A percentile compares a stretch with the other conserved stretches of the same genome.
phyloP scores from a whole-genome alignment of 2,797 vertebrate genomes.

The Aphelocoma californica region DNA sequence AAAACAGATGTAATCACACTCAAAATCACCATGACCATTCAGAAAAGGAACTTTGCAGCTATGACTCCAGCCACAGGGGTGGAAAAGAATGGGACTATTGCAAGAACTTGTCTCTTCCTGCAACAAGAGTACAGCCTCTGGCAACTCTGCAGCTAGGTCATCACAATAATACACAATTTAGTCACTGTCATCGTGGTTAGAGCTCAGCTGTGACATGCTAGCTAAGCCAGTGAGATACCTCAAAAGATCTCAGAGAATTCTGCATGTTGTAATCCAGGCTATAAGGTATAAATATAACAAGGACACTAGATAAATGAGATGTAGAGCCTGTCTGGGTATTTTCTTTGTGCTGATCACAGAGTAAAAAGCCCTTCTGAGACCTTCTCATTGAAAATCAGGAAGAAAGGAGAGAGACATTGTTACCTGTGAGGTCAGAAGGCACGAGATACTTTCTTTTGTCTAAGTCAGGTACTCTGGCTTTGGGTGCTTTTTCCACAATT shows the following conservation, averaged over 20 bases:
- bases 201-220: background rate
- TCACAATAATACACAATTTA: background rate
- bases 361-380: background rate
- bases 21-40: background rate
- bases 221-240: background rate
- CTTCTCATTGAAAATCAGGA: background rate
- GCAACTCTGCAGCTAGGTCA: background rate
- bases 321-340: background rate
- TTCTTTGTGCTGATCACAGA: background rate
- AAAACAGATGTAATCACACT: background rate
- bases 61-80: background rate
- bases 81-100: background rate
- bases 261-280: background rate
- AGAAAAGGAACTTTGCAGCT: background rate
- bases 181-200: background rate
- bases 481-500: conserved; percentile 82
- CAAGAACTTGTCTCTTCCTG: background rate
- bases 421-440: conserved; percentile 84
- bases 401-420: background rate
- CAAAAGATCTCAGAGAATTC: background rate
- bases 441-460: conserved; percentile 84
- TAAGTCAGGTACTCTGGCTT: conserved; percentile 81
- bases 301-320: background rate
- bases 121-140: background rate
- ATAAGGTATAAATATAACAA: background rate